Base-by-base conservation (phyloP, 2,113 vertebrate genomes). In the Heterotis niloticus region DNA sequence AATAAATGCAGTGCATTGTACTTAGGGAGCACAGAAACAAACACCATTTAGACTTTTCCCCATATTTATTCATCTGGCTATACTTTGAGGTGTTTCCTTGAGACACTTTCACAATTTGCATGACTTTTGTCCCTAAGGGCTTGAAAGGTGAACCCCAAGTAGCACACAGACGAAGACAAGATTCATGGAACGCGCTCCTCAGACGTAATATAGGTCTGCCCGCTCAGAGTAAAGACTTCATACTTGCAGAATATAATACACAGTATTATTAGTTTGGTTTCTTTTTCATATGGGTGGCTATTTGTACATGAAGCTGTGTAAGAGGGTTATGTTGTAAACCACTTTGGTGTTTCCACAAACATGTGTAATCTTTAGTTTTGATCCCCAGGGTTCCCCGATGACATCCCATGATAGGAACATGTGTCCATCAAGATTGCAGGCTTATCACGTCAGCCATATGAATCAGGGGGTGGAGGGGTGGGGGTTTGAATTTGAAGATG, bases 401-500 rank as follows among this genome's bases (percentile, higher is more conserved):
- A 57, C 71, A 57, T 28, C 71, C 20, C 23, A n/a, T 10, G 71
- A 74, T 74, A 59, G 71, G 23, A 57, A 26, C 54, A 17, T 74
- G 52, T 51, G 54, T 74, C 54, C 71, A 74, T 56, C 23, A 57
- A 74, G 54, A 59, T 54, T 26, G 71, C 24, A 74, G 71, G 77
- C 54, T 60, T 78, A 69, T 78, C 24, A 5, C 24, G 12, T 59
- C 23, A 57, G 44, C 18, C 26, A 16, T 16, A 18, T 34, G 28
- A 59, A 57, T 59, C 77, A 57, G 54, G 12, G 20, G 17, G 71
- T n/a, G 79, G 78, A 4, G 59, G 59, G 12, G 76, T 4, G 57
- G 76, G 28, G 57, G 64, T 64, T 24, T 24, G 12, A 14, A 1
- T 17, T 34, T 28, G 51, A 68, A 66, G 76, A 77, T 66, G 44